Evolutionary conservation across 1,140 invertebrate genomes (phyloP).

Genomic region (Holotrichia oblita): DNA sequence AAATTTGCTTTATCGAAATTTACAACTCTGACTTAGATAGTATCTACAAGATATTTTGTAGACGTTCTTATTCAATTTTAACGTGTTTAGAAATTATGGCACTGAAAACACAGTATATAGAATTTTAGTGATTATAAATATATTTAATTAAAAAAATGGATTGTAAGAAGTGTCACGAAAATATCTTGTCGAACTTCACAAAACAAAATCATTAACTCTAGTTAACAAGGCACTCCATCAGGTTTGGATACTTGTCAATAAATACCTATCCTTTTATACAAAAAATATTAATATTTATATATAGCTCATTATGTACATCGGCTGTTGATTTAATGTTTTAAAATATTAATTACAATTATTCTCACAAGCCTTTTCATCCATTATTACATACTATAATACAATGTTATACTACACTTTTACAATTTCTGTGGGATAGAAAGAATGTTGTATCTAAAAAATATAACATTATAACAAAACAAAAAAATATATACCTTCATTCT

Average conservation of each 20-base stretch:
- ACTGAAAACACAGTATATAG: background rate
- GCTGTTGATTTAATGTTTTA: conserved; percentile 41
- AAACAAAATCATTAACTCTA: conserved; percentile 33
- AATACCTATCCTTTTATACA: conserved; percentile 48
- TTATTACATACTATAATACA: conserved; percentile 43
- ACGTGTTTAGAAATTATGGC: conserved; percentile 17
- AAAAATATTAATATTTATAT: conserved; percentile 44
- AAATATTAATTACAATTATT: conserved; percentile 47
- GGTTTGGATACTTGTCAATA: conserved; percentile 51
- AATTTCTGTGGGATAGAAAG: conserved; percentile 20
- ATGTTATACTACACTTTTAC: conserved; percentile 36
- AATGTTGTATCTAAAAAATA: conserved; percentile 20
- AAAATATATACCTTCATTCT: background rate
- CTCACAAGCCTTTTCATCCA: conserved; percentile 53
- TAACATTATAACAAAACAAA: conserved; percentile 17
- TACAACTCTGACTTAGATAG: conserved; percentile 33
- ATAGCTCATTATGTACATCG: conserved; percentile 48
- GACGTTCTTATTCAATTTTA: background rate
- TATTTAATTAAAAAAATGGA: background rate
- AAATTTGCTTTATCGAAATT: conserved; percentile 21
- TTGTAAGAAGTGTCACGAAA: background rate
- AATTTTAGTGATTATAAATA: conserved; percentile 13
- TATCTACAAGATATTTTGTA: conserved; percentile 23
- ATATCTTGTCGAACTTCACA: conserved; percentile 19
- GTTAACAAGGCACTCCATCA: conserved; percentile 56